Base-by-base conservation (phyloP, 2,888 invertebrate genomes). In the Nipponacmea schrenckii region DNA sequence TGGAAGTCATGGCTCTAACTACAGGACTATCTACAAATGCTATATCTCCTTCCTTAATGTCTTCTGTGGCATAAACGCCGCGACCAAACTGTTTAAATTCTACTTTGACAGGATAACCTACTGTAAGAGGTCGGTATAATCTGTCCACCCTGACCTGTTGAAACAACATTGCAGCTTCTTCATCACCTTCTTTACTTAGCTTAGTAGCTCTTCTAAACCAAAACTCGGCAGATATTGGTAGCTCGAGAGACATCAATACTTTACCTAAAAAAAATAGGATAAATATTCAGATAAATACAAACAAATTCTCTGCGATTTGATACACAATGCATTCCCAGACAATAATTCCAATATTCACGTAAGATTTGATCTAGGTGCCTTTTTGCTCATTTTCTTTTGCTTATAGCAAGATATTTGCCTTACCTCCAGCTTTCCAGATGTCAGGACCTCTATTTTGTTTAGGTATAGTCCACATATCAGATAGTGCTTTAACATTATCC, bases 11-110 rank as follows among this genome's bases (percentile, higher is more conserved):
- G 81, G 94, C 94, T 17, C 94, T 94, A 31, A 96, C 94, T 69
- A 97, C 89, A 0, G 98, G 97, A 73, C 93, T 92, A 88, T 98
- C 98, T 88, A 94, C 93, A 80, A 97, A 93, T 76, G 97, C 94
- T 20, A 93, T 90, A 80, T 95, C 94, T 0, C 93, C 95, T 79
- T 91, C 76, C 31, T 76, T 69, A 81, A 93, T 94, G 27, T 90
- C 87, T 81, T 80, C 77, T 0, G 92, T 92, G 0, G 96, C 94
- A 89, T 94, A 93, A 77, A 97, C 90, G 0, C 94, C 94, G 86
- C 94, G 93, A 0, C 97, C 97, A 95, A 84, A 84, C 62, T 81
- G 77, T 0, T 81, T 80, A 69, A 85, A 86, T 26, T 81, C 83
- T 12, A 86, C 84, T 39, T 73, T 74, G 12, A 84, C 79, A 0